Percentiles rank a stretch among this genome's conserved stretches.
Evolutionary conservation across 2,113 vertebrate species (phyloP).

Genomic region (Anser cygnoides): DNA sequence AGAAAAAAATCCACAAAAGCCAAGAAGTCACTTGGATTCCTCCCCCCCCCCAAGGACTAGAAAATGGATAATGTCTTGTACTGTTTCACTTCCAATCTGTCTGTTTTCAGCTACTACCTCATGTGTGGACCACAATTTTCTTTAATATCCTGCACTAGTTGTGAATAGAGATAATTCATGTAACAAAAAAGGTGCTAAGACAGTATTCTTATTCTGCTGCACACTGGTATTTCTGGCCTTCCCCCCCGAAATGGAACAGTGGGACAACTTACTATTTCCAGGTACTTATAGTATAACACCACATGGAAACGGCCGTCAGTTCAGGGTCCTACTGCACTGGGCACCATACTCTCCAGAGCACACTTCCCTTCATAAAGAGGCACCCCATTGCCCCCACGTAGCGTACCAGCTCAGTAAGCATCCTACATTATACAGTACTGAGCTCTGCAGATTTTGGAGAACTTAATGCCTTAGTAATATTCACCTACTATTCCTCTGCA

Average conservation of each 20-base stretch:
- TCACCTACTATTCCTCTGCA: neutral
- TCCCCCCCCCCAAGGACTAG: too few species aligned
- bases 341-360: neutral
- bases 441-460: neutral
- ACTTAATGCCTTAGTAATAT: neutral
- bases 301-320: neutral
- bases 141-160: neutral
- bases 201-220: neutral
- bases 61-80: too few species aligned
- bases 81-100: too few species aligned
- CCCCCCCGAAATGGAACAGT: accelerated
- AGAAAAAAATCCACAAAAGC: neutral
- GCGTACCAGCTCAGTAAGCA: accelerated
- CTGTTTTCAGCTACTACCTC: too few species aligned
- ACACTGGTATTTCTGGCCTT: neutral
- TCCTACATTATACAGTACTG: neutral
- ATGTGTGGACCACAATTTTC: too few species aligned
- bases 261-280: neutral
- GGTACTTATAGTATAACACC: neutral
- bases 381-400: neutral
- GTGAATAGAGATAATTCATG: neutral
- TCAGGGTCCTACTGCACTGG: neutral
- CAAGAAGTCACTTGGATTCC: neutral
- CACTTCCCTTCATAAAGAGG: neutral
- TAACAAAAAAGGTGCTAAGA: neutral